Percentiles rank a stretch among this genome's conserved stretches.
Conservation (phyloP, 2,888 invertebrate species). For the Ormyrus pomaceus region DNA sequence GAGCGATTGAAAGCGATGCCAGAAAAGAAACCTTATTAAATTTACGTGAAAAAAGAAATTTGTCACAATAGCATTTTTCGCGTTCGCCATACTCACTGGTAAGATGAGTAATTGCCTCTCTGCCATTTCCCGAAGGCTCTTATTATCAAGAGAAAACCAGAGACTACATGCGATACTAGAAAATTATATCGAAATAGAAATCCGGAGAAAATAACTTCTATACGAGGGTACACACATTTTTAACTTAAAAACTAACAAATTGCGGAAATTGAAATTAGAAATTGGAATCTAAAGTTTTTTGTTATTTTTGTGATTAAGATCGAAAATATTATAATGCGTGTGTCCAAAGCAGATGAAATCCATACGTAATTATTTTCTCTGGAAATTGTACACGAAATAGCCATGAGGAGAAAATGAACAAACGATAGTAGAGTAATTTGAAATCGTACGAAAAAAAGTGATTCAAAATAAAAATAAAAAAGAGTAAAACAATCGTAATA, state of each 20-base stretch:
- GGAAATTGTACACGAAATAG: not conserved
- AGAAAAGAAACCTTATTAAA: slow-evolving; percentile 55
- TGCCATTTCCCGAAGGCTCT: slow-evolving; percentile 29
- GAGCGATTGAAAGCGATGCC: slow-evolving; percentile 77
- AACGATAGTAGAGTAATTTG: slow-evolving; percentile 22
- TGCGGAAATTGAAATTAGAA: slow-evolving; percentile 12
- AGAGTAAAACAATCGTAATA: slow-evolving; percentile 24
- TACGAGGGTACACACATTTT: not conserved
- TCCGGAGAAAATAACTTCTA: slow-evolving; percentile 32
- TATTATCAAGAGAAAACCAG: slow-evolving; percentile 19
- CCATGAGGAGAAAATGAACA: slow-evolving; percentile 3
- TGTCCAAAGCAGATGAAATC: too few relatives aligned
- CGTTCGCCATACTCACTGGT: slow-evolving; percentile 28
- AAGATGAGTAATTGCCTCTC: slow-evolving; percentile 36
- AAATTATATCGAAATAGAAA: slow-evolving; percentile 23
- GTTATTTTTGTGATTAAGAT: too few relatives aligned
- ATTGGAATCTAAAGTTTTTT: too few relatives aligned
- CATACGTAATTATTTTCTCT: slow-evolving; percentile 25
- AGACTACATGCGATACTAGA: slow-evolving; percentile 16
- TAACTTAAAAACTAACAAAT: not conserved
- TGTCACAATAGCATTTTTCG: slow-evolving; percentile 41
- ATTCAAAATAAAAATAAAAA: slow-evolving; percentile 7
- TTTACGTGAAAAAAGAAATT: slow-evolving; percentile 1
- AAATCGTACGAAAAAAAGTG: slow-evolving; percentile 9
- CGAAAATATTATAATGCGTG: too few relatives aligned